A percentile compares a stretch with the other conserved stretches of the same genome.
These are phyloP conservation scores for Lissonota sp. DNA, from an alignment of 2,888 invertebrate species.

Conservation along the genomic window DNA sequence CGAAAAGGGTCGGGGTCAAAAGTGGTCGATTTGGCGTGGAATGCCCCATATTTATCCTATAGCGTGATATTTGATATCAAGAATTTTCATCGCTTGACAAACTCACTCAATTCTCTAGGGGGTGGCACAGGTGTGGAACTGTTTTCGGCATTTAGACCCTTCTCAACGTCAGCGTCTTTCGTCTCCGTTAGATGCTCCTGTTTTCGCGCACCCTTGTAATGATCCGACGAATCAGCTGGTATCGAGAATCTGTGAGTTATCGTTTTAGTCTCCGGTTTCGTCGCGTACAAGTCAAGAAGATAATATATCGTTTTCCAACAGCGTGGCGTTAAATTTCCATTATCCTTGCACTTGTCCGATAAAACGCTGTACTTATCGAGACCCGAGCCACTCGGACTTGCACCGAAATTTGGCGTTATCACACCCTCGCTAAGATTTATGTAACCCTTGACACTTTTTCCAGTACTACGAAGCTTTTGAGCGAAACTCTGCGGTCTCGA, in stretches of 20 bases:
- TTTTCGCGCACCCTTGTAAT: conserved; percentile 86
- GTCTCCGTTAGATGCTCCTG: conserved; percentile 86
- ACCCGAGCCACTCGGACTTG: conserved; percentile 87
- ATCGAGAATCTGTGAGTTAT: conserved; percentile 92
- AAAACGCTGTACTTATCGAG: conserved; percentile 85
- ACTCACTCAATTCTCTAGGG: conserved; percentile 82
- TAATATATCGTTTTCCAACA: conserved; percentile 98
- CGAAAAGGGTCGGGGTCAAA: no score
- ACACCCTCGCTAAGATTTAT: conserved; percentile 92
- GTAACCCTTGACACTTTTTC: conserved; percentile 94
- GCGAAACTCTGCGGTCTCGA: conserved; percentile 94
- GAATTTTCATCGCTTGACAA: background rate
- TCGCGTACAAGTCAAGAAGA: conserved; percentile 95
- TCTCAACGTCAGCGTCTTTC: conserved; percentile 86
- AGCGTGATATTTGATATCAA: no score
- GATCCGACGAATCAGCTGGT: conserved; percentile 89
- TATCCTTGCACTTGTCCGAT: conserved; percentile 84
- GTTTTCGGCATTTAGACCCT: conserved; percentile 83
- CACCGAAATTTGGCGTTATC: conserved; percentile 88
- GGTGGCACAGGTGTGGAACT: conserved; percentile 83
- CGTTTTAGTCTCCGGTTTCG: conserved; percentile 97
- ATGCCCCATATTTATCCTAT: no score
- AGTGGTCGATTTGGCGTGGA: no score
- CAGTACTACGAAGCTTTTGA: conserved; percentile 93
- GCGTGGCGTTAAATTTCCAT: conserved; percentile 87